Evolutionary conservation across 2,888 invertebrate species (phyloP).

Genomic region (Empis livida): DNA sequence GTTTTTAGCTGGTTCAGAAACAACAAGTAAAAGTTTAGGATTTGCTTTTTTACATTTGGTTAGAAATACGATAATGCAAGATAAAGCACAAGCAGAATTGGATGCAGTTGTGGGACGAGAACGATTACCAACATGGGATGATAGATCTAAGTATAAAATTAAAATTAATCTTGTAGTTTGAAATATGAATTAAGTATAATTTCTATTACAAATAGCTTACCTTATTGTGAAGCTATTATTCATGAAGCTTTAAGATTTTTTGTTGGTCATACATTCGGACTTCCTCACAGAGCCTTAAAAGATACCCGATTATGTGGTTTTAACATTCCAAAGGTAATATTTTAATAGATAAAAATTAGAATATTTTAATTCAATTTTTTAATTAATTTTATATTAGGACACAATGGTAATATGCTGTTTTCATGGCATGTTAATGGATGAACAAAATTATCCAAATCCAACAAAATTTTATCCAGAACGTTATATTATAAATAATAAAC

Average conservation of each 20-base stretch:
- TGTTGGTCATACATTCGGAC: slow-evolving; percentile 62
- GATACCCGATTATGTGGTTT: slow-evolving; percentile 61
- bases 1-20: slow-evolving; percentile 80
- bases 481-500: slow-evolving; percentile 49
- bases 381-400: slow-evolving; percentile 44
- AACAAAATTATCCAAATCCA: slow-evolving; percentile 53
- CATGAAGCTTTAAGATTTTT: slow-evolving; percentile 68
- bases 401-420: slow-evolving; percentile 70
- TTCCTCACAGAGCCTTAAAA: slow-evolving; percentile 64
- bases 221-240: slow-evolving; percentile 66
- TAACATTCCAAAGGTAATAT: slow-evolving; percentile 57
- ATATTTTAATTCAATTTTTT: background rate
- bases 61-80: slow-evolving; percentile 56
- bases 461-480: slow-evolving; percentile 62
- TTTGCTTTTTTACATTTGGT: slow-evolving; percentile 65
- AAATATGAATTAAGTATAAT: slow-evolving; percentile 1
- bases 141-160: slow-evolving; percentile 47
- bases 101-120: slow-evolving; percentile 58
- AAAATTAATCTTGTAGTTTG: slow-evolving; percentile 4
- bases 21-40: slow-evolving; percentile 64
- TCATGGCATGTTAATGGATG: slow-evolving; percentile 56
- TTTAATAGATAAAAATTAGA: background rate
- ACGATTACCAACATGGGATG: slow-evolving; percentile 53
- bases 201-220: slow-evolving; percentile 45
- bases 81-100: slow-evolving; percentile 63